These are phyloP conservation scores for Choreutis nemorana DNA, from an alignment of 2,888 invertebrate genomes.

Conservation along the genomic window DNA sequence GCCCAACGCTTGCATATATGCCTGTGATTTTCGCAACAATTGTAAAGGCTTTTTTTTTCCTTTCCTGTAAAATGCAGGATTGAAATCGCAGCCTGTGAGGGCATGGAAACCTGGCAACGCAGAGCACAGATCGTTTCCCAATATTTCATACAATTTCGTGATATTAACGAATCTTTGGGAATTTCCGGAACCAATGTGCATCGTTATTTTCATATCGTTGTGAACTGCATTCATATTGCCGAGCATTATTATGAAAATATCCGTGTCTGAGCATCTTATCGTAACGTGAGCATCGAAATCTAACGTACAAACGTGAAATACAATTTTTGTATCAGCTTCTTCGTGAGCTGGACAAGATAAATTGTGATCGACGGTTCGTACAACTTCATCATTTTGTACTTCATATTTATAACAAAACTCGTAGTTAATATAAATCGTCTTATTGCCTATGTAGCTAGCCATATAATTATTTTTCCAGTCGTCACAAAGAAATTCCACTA, in stretches of 20 bases:
- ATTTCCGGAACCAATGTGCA: constrained; percentile 14
- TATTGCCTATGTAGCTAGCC: constrained; percentile 7
- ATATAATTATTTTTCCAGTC: constrained; percentile 12
- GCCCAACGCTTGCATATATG: constrained; percentile 4
- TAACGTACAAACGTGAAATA: constrained; percentile 5
- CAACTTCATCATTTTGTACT: constrained; percentile 7
- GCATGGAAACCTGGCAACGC: constrained; percentile 21
- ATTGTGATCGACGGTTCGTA: background rate
- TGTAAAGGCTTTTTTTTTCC: constrained; percentile 12
- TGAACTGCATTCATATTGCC: constrained; percentile 8
- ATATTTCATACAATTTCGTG: constrained; percentile 12
- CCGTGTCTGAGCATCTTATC: constrained; percentile 7
- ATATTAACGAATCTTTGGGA: constrained; percentile 11
- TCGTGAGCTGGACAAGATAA: constrained; percentile 5
- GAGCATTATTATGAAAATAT: constrained; percentile 10
- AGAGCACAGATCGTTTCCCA: constrained; percentile 14
- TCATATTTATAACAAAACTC: constrained; percentile 8
- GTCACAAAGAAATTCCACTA: constrained; percentile 11
- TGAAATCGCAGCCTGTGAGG: constrained; percentile 19
- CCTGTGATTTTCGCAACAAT: constrained; percentile 5
- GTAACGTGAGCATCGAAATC: constrained; percentile 3
- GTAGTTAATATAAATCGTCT: constrained; percentile 12
- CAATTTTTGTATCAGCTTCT: constrained; percentile 7
- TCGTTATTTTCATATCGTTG: constrained; percentile 10
- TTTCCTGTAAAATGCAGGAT: constrained; percentile 13